Evolutionary conservation across 2,113 vertebrate genomes (phyloP).

Genomic region (Sapayoa aenigma): DNA sequence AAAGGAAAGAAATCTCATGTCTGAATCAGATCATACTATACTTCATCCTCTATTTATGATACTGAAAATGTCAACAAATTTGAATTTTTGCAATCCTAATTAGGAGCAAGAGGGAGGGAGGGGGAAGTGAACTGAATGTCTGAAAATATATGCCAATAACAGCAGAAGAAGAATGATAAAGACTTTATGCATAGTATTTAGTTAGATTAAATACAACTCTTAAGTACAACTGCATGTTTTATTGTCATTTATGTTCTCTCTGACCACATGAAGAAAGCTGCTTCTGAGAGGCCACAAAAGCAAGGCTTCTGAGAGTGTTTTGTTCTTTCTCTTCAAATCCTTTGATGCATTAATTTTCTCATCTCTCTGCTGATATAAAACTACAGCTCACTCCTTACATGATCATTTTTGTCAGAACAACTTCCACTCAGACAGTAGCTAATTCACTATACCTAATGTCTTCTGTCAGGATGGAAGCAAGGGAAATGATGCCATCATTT

Average conservation of each 20-base stretch:
- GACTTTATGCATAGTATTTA: not conserved
- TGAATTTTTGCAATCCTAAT: not conserved
- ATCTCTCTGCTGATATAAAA: slow-evolving; percentile 16
- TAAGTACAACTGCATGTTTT: not conserved
- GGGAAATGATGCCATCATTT: not conserved
- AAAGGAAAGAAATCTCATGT: not conserved
- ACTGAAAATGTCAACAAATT: not conserved
- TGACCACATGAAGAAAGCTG: not conserved
- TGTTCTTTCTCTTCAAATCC: not conserved
- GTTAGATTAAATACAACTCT: not conserved
- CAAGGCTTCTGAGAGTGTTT: not conserved
- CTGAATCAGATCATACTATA: not conserved
- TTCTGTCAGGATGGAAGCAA: slow-evolving; percentile 19
- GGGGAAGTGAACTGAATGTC: not conserved
- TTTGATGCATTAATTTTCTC: not conserved
- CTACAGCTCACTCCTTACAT: not conserved
- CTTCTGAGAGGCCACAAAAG: not conserved
- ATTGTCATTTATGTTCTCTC: not conserved
- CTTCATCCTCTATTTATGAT: not conserved
- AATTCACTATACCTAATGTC: not conserved
- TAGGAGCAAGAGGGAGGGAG: not conserved
- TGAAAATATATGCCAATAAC: not conserved
- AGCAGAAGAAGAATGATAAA: not conserved
- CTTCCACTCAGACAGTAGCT: not conserved
- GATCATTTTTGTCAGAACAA: not conserved